Percentiles rank a stretch among this genome's conserved stretches.
These are phyloP conservation scores for Sturnus vulgaris DNA, from an alignment of 2,113 vertebrate species.

Conservation along the genomic window DNA sequence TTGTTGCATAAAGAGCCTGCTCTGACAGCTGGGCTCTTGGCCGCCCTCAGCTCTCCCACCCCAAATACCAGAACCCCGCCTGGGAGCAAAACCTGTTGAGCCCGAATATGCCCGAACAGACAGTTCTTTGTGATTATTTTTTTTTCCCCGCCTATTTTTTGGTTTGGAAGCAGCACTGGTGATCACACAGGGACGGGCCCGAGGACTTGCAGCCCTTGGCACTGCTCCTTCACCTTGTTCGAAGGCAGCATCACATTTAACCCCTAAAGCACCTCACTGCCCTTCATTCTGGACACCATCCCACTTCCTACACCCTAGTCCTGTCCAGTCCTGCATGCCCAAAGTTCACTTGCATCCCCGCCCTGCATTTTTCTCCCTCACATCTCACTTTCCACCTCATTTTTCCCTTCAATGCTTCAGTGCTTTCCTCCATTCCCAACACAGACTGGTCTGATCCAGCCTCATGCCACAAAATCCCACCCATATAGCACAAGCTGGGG, in stretches of 20 bases:
- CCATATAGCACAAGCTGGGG: accelerated
- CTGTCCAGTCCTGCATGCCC: background rate
- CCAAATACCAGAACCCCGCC: background rate
- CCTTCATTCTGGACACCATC: background rate
- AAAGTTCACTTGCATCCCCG: background rate
- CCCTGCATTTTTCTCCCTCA: background rate
- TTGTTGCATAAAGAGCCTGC: background rate
- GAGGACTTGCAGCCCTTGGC: background rate
- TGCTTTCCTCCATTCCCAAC: background rate
- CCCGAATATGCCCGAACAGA: background rate
- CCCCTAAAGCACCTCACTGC: background rate
- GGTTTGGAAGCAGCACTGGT: background rate
- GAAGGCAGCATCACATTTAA: background rate
- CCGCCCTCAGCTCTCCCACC: accelerated
- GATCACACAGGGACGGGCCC: background rate
- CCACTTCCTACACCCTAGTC: background rate
- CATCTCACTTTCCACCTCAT: background rate
- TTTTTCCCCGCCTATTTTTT: background rate
- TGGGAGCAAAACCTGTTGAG: background rate
- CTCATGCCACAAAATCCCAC: background rate
- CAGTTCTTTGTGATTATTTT: background rate
- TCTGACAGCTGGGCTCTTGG: background rate
- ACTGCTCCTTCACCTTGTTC: background rate
- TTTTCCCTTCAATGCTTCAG: accelerated
- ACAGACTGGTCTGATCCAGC: background rate